These are phyloP conservation scores for Platyscapa corneri DNA, from an alignment of 1,140 invertebrate genomes.

Conservation along the genomic window DNA sequence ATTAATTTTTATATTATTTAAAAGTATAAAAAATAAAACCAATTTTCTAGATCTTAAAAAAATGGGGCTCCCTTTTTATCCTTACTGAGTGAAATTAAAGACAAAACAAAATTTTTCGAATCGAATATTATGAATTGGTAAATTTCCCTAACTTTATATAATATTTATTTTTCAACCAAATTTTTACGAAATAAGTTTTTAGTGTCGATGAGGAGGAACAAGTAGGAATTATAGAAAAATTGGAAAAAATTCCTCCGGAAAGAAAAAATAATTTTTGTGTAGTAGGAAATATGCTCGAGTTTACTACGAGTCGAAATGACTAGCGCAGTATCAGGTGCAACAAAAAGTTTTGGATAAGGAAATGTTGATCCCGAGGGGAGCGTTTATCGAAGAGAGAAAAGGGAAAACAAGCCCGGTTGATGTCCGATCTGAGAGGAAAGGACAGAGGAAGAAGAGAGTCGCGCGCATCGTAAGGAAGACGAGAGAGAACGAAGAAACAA, in stretches of 20 bases:
- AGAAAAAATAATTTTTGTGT: background rate
- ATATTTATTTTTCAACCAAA: too few species aligned
- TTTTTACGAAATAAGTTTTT: too few species aligned
- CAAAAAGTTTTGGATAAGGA: background rate
- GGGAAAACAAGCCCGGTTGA: conserved; percentile 8
- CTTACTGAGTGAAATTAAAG: too few species aligned
- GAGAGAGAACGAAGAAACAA: background rate
- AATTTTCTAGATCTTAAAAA: too few species aligned
- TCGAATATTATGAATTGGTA: too few species aligned
- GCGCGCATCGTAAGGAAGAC: background rate
- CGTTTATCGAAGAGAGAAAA: background rate
- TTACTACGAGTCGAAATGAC: background rate
- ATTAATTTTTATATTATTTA: too few species aligned
- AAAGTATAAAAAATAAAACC: too few species aligned
- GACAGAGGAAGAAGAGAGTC: background rate
- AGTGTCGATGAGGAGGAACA: too few species aligned
- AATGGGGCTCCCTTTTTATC: too few species aligned
- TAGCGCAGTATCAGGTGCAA: background rate
- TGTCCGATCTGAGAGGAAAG: background rate
- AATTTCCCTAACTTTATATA: too few species aligned
- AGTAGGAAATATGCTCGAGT: background rate
- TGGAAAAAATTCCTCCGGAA: background rate
- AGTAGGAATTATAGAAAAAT: background rate
- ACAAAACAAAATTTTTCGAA: too few species aligned
- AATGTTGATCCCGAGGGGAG: background rate